Evolutionary conservation across 2,113 vertebrate genomes (phyloP), one percentile per base, ranked within the genome.

Genomic region (Catharus minimus): DNA sequence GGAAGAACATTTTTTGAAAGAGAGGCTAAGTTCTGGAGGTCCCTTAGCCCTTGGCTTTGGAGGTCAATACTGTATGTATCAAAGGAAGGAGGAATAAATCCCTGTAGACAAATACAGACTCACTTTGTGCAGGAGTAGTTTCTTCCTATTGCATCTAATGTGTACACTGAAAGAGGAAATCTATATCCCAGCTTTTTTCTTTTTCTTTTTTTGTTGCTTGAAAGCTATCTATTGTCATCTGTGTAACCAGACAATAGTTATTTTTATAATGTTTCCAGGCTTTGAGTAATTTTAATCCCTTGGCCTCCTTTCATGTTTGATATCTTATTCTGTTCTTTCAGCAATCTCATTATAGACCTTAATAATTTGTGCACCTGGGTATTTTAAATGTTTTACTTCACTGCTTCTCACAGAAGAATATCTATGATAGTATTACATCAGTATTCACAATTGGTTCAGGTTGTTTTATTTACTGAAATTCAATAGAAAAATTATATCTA

Each of bases 261-360:
- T 65, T 88, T 58, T 77, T 62, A 24, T 16, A 69, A 47, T 26
- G 9, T 20, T 46, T 60, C 26, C 19, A 46, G 15, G 7, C 11
- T 82, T 67, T 67, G 13, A 68, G 61, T 43, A 3, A 49, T 75
- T 81, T 81, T 41, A 82, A 39, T 88, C 23, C n/a, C 33, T 86
- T 82, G 41, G 24, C 22, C 38, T 81, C 8, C 56, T 74, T 75
- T 88, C 32, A 22, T 21, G 26, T 75, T 78, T 93, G 73, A 80
- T 67, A 74, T 84, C 57, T 91, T 88, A 88, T 39, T 95, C 50
- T 81, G 16, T 75, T 86, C 38, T 86, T 83, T 84, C 27, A 65
- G 33, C 1, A 4, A 72, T 39, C 33, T 75, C 38, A 78, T 61
- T 84, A 68, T 28, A 61, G 36, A 72, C 3, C 28, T 50, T 72